Evolutionary conservation across 2,113 vertebrate species (phyloP).

Genomic region (Illadopsis cleaveri): DNA sequence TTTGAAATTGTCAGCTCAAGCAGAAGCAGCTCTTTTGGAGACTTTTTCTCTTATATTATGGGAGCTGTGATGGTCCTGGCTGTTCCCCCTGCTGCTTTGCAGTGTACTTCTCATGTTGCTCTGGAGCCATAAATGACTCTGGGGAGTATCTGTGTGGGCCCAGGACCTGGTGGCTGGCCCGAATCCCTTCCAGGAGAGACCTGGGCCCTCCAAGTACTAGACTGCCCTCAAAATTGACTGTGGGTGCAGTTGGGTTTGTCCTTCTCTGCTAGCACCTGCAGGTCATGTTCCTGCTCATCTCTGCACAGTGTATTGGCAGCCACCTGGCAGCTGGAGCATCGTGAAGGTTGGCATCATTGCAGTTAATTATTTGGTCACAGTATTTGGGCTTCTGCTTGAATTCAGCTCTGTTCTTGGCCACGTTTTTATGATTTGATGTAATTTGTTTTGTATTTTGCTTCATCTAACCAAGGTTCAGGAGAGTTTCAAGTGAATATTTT

Average conservation of each 20-base stretch:
- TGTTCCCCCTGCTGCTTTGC: not conserved
- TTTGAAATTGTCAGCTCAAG: not conserved
- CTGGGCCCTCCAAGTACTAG: not conserved
- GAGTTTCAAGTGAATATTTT: not conserved
- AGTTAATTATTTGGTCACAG: not conserved
- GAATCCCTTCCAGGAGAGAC: not conserved
- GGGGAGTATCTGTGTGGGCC: not conserved
- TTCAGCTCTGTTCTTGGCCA: not conserved
- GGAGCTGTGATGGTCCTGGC: not conserved
- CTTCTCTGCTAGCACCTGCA: not conserved
- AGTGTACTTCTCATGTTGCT: not conserved
- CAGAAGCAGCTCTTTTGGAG: not conserved
- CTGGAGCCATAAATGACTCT: not conserved
- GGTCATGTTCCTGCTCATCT: not conserved
- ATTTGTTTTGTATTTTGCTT: not conserved
- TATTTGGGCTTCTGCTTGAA: not conserved
- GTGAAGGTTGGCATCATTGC: not conserved
- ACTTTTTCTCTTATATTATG: not conserved
- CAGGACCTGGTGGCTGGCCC: not conserved
- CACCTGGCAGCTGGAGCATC: not conserved
- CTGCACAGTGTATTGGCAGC: not conserved
- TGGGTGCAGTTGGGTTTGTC: not conserved
- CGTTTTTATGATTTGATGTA: not conserved
- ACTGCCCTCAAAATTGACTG: not conserved
- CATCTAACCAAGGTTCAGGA: not conserved